phyloP scores from a whole-genome alignment of 2,797 vertebrate species.

The Tapera naevia region DNA sequence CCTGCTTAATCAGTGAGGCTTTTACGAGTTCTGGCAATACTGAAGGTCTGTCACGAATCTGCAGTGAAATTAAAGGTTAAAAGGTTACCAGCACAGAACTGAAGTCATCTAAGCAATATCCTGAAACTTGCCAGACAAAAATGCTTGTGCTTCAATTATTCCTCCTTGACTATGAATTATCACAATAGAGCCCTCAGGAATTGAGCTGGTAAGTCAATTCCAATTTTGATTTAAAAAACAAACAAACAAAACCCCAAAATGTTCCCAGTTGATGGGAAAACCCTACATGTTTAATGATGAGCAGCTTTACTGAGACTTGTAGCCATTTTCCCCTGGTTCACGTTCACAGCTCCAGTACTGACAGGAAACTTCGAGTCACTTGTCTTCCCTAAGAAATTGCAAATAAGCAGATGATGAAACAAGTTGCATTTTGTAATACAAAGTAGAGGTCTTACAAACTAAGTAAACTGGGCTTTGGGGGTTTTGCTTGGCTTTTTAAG shows the following conservation, averaged over 20 bases:
- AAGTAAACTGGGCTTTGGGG: neutral
- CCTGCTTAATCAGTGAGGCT: neutral
- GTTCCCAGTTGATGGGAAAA: neutral
- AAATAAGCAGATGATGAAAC: constrained; percentile 27
- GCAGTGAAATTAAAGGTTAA: neutral
- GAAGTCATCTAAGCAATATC: neutral
- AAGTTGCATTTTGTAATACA: constrained; percentile 17
- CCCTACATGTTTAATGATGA: neutral
- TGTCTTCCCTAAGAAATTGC: constrained; percentile 15
- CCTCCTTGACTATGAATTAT: neutral
- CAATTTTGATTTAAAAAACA: neutral
- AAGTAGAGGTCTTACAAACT: neutral
- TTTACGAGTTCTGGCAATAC: neutral
- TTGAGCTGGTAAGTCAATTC: neutral
- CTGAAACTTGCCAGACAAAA: neutral
- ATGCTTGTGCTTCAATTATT: neutral
- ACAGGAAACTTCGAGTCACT: constrained; percentile 35
- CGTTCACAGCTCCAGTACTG: neutral
- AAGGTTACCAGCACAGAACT: neutral
- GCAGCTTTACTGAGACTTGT: neutral
- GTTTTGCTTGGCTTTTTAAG: neutral
- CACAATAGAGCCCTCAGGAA: neutral
- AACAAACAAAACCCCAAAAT: neutral
- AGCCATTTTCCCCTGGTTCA: neutral
- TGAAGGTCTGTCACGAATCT: neutral